Evolutionary conservation across 2,113 vertebrate genomes (phyloP).

Genomic region (human): GRCh38 chr18:23242501-23243000

Average conservation of each 20-base stretch:
- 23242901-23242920: neutral
- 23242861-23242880: neutral
- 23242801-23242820: neutral
- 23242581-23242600: slow-evolving; percentile 23
- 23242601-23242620: neutral
- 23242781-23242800: neutral
- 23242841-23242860: fast-evolving
- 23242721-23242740: fast-evolving
- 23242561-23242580: slow-evolving; percentile 71
- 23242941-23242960: neutral
- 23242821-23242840: neutral
- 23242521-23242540: neutral
- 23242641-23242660: neutral
- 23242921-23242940: neutral
- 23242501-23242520: slow-evolving; percentile 74
- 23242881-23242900: neutral
- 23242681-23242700: neutral
- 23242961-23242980: neutral
- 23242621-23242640: neutral
- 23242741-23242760: neutral
- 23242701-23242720: fast-evolving
- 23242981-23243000: neutral
- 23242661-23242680: neutral
- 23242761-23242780: neutral
- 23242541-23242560: neutral